A percentile compares a stretch with the other conserved stretches of the same genome.
These are phyloP conservation scores for Balanococcus diminutus DNA, from an alignment of 2,888 invertebrate species.

Conservation along the genomic window DNA sequence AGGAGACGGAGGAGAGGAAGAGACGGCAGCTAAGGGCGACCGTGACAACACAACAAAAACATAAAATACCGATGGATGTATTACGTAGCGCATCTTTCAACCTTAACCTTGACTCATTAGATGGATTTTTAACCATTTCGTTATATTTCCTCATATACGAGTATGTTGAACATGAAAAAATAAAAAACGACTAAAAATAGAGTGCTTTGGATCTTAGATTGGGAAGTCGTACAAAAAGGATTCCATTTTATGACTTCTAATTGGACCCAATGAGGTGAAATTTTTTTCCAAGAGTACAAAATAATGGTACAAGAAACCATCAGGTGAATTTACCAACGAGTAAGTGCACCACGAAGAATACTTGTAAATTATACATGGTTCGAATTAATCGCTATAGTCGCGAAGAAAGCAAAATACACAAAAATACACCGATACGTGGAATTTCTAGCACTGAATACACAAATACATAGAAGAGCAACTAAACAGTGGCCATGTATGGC, in stretches of 20 bases:
- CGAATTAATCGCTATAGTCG: not conserved
- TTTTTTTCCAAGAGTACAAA: not conserved
- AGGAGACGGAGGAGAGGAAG: not conserved
- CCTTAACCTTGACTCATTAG: conserved; percentile 5
- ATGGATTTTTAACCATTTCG: not conserved
- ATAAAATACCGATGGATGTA: not conserved
- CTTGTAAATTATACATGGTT: too few species aligned
- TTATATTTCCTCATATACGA: not conserved
- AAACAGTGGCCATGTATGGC: not conserved
- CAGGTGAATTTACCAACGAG: not conserved
- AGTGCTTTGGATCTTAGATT: not conserved
- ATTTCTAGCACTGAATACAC: not conserved
- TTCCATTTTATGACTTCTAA: too few species aligned
- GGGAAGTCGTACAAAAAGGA: too few species aligned
- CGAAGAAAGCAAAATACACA: not conserved
- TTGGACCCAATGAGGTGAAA: too few species aligned
- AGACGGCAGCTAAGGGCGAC: not conserved
- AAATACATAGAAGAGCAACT: not conserved
- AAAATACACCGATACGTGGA: not conserved
- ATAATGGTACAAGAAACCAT: not conserved
- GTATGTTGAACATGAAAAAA: not conserved
- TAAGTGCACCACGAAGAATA: too few species aligned
- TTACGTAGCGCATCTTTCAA: not conserved
- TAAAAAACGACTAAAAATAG: not conserved
- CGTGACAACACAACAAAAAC: not conserved